Base-by-base conservation (phyloP, 2,797 vertebrate genomes). In the Pteronotus mesoamericanus region DNA sequence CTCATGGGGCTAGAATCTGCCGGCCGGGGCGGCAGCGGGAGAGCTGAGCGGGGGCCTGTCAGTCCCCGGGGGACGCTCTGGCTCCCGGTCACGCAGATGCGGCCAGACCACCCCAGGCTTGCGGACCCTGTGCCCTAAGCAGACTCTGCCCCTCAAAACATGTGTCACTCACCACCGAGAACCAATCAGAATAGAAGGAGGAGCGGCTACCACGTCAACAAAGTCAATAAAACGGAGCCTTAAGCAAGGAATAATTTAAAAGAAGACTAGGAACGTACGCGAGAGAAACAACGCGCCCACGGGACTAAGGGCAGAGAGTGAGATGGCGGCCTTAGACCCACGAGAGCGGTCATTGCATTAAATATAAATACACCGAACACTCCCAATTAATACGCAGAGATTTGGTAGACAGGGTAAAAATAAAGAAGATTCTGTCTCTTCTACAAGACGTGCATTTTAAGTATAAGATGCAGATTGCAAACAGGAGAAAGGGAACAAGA, bases 1-100 rank as follows among this genome's bases (percentile, higher is more conserved):
- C 11, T 1, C 4, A 37, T 21, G 5, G 34, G 18, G 4, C 44
- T 24, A 16, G 21, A 39, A 11, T 57, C 8, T 83, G 2, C 0
- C 51, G 37, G 12, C 21, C 8, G 39, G 66, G 71, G 37, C 4
- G 68, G 12, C 0, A 7, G 3, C 79, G 32, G 9, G 9, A 74
- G 2, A 32, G 14, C 14, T 37, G 14, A 78, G 26, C 21, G 53
- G 32, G 21, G 8, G 37, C 19, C 3, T 46, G n/a, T n/a, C n/a
- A n/a, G n/a, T n/a, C n/a, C n/a, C n/a, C n/a, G n/a, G n/a, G n/a
- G n/a, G n/a, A n/a, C n/a, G n/a, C n/a, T n/a, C n/a, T n/a, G n/a
- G n/a, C 44, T 46, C 44, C 10, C 6, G 59, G 6, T 37, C 32
- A 21, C 4, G 3, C 2, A 37, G 18, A 37, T 22, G 1, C 11